Conservation (phyloP, 2,888 invertebrate species). For the Atethmia centrago region DNA sequence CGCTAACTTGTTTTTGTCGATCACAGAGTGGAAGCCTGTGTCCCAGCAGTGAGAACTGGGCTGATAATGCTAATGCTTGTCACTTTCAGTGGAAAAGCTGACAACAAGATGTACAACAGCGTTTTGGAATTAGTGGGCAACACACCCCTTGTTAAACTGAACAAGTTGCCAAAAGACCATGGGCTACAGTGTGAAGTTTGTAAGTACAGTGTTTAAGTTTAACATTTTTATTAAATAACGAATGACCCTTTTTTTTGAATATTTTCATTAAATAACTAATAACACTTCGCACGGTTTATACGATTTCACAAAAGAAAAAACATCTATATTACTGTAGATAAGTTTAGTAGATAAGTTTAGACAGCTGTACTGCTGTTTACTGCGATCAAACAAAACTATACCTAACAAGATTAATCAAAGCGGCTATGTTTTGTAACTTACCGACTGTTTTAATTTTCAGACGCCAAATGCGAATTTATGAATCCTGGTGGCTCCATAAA, state of each 20-base stretch:
- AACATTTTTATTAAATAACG: not conserved
- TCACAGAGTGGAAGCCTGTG: not conserved
- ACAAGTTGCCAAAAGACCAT: conserved; percentile 93
- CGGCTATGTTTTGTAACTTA: not conserved
- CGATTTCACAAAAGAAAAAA: no score
- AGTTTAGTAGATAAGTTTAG: no score
- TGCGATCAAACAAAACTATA: not conserved
- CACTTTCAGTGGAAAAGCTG: conserved; percentile 44
- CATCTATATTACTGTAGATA: no score
- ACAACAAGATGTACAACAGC: conserved; percentile 59
- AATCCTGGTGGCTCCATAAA: conserved; percentile 98
- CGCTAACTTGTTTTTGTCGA: not conserved
- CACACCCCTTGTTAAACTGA: conserved; percentile 94
- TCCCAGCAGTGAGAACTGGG: not conserved
- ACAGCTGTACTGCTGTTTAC: no score
- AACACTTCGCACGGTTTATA: no score
- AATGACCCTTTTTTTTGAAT: no score
- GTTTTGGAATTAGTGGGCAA: conserved; percentile 93
- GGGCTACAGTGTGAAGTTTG: conserved; percentile 95
- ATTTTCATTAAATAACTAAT: no score
- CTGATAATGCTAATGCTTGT: not conserved
- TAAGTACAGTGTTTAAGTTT: conserved; percentile 87
- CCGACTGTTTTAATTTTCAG: conserved; percentile 83
- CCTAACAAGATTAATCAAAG: no score
- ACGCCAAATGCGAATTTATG: conserved; percentile 98